Evolutionary conservation across 37 sponge, comb jelly and placozoan genomes (phyloP).

Genomic region (Haliclona indistincta): DNA sequence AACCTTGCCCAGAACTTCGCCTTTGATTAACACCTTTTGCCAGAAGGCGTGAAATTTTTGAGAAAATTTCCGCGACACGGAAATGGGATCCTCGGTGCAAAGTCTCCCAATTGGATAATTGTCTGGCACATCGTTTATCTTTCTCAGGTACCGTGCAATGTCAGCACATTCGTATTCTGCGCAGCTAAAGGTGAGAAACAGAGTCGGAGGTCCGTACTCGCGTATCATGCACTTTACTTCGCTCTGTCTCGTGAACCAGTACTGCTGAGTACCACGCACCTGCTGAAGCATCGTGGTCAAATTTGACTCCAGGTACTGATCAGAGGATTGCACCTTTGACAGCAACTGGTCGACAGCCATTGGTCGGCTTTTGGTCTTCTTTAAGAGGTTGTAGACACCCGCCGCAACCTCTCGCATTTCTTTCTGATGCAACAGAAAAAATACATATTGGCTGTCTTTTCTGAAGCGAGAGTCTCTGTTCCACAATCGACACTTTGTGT

Average conservation of each 20-base stretch:
- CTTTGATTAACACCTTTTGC: neutral
- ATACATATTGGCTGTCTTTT: slow-evolving; percentile 17
- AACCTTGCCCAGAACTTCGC: slow-evolving; percentile 29
- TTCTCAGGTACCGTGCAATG: slow-evolving; percentile 30
- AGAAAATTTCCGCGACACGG: slow-evolving; percentile 27
- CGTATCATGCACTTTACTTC: slow-evolving; percentile 56
- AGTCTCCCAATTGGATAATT: slow-evolving; percentile 34
- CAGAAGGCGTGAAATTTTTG: slow-evolving; percentile 15
- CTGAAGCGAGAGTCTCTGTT: slow-evolving; percentile 51
- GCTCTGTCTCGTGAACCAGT: slow-evolving; percentile 33
- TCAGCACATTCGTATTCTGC: slow-evolving; percentile 56
- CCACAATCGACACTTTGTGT: slow-evolving; percentile 41
- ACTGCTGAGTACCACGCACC: slow-evolving; percentile 46
- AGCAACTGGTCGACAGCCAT: slow-evolving; percentile 30
- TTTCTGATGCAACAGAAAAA: slow-evolving; percentile 41
- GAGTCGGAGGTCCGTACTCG: slow-evolving; percentile 14
- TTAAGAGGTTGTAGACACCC: slow-evolving; percentile 52
- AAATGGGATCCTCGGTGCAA: slow-evolving; percentile 50
- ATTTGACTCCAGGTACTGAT: slow-evolving; percentile 20
- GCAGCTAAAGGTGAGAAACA: slow-evolving; percentile 45
- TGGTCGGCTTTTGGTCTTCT: neutral
- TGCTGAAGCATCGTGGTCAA: slow-evolving; percentile 36
- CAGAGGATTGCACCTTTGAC: neutral
- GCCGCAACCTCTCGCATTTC: slow-evolving; percentile 32
- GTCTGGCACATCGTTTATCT: slow-evolving; percentile 23